These are phyloP conservation scores for Macrophya alboannulata DNA, from an alignment of 2,888 invertebrate species.

Conservation along the genomic window DNA sequence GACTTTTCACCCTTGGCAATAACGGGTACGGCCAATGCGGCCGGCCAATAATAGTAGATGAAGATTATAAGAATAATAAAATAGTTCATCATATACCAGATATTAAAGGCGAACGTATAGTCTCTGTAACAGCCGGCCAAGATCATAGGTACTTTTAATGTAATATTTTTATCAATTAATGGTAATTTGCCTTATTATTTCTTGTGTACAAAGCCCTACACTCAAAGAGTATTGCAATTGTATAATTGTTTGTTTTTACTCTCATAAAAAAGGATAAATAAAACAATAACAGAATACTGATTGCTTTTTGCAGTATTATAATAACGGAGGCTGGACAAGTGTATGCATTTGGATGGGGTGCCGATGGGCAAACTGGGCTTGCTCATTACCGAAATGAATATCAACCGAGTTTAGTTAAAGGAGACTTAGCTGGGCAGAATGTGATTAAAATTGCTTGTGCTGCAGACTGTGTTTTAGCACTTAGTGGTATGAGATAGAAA, in stretches of 20 bases:
- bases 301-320: constrained; percentile 84
- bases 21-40: constrained; percentile 98
- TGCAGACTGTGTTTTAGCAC: constrained; percentile 94
- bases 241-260: not conserved
- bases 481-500: constrained; percentile 85
- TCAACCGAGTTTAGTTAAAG: constrained; percentile 85
- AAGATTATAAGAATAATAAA: constrained; percentile 87
- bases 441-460: constrained; percentile 91
- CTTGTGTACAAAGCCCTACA: no score
- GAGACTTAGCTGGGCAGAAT: constrained; percentile 91
- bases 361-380: constrained; percentile 96
- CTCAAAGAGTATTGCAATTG: not conserved
- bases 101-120: constrained; percentile 84
- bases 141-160: constrained; percentile 88
- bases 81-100: constrained; percentile 85
- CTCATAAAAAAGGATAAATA: not conserved
- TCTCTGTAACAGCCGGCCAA: constrained; percentile 92
- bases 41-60: constrained; percentile 88
- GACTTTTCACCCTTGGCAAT: constrained; percentile 93
- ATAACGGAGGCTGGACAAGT: constrained; percentile 91
- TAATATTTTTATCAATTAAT: constrained; percentile 7
- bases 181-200: not conserved
- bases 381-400: constrained; percentile 86
- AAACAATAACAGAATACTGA: constrained; percentile 44
- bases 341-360: constrained; percentile 95